Conservation (phyloP, 2,113 vertebrate genomes). For the Ia io region DNA sequence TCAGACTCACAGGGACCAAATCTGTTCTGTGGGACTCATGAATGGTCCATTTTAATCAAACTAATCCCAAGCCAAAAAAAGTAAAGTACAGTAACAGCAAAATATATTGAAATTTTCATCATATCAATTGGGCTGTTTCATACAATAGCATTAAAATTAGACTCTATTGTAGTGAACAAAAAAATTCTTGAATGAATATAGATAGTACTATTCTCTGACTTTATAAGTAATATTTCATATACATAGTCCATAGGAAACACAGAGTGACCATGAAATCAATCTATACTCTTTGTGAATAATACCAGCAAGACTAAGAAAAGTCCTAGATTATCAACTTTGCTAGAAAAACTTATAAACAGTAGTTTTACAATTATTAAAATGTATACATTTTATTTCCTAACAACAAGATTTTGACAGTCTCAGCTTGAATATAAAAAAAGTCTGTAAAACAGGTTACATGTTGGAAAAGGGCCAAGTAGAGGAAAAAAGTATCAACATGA, state of each 20-base stretch:
- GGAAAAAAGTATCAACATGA: neutral
- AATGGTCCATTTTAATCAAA: constrained; percentile 12
- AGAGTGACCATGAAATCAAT: neutral
- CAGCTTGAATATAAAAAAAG: constrained; percentile 20
- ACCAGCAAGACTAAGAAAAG: neutral
- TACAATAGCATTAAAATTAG: neutral
- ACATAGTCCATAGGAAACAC: neutral
- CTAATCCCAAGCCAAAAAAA: neutral
- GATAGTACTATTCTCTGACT: neutral
- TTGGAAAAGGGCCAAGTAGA: constrained; percentile 5
- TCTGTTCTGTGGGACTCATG: neutral
- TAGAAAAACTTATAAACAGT: constrained; percentile 22
- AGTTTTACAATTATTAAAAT: constrained; percentile 20
- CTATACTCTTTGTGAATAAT: neutral
- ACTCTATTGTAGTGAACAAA: neutral
- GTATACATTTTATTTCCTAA: constrained; percentile 37
- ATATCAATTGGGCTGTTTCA: neutral
- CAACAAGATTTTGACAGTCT: constrained; percentile 30
- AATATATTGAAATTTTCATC: neutral
- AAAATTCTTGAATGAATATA: neutral
- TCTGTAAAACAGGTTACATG: neutral
- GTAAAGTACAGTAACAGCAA: neutral
- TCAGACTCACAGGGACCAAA: neutral
- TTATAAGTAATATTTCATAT: neutral
- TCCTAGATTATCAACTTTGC: neutral